Percentiles rank a stretch among this genome's conserved stretches.
Evolutionary conservation across 2,888 invertebrate genomes (phyloP).

Genomic region (Plagiodera versicolora): DNA sequence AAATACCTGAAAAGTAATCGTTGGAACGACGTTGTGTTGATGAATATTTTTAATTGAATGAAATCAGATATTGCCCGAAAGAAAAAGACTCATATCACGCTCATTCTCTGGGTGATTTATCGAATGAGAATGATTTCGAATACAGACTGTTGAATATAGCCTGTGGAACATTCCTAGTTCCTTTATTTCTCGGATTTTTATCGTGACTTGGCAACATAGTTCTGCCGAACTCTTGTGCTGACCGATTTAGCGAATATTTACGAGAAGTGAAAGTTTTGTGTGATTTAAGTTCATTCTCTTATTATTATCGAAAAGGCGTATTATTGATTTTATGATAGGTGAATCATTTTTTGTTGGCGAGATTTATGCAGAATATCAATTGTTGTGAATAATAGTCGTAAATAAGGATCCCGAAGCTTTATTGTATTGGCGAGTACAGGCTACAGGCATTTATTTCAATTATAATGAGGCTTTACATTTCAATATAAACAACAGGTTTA

Average conservation of each 20-base stretch:
- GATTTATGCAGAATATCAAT: slow-evolving; percentile 12
- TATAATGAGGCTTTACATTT: slow-evolving; percentile 9
- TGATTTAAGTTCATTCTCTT: slow-evolving; percentile 11
- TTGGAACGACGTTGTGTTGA: no score
- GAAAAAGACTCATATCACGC: no score
- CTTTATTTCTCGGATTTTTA: background rate
- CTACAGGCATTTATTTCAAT: slow-evolving; percentile 10
- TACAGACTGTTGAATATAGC: no score
- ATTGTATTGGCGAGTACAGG: slow-evolving; percentile 1
- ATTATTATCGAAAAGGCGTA: background rate
- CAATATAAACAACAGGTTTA: background rate
- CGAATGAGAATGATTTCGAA: no score
- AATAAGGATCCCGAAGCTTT: slow-evolving; percentile 11
- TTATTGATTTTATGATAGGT: slow-evolving; percentile 4
- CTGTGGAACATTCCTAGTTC: no score
- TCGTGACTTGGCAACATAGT: background rate
- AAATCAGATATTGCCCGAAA: no score
- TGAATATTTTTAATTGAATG: no score
- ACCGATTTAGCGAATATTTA: slow-evolving; percentile 6
- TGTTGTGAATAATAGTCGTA: slow-evolving; percentile 11
- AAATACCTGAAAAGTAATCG: no score
- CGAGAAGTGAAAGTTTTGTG: slow-evolving; percentile 7
- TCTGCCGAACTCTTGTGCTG: background rate
- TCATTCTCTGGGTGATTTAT: no score
- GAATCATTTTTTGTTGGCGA: background rate